Conservation (phyloP, 2,888 invertebrate species). For the Colostygia pectinataria region DNA sequence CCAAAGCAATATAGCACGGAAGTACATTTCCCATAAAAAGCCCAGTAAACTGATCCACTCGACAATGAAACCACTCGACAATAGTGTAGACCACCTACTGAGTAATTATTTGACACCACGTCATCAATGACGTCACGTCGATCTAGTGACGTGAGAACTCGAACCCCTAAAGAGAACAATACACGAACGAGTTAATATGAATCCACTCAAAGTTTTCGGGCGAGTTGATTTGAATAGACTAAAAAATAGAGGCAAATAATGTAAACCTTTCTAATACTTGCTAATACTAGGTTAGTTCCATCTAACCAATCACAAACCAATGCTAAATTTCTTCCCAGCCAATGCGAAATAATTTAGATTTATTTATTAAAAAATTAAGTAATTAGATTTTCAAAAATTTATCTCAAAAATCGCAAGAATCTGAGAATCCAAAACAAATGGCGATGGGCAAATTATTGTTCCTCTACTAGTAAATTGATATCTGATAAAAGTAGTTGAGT, state of each 20-base stretch:
- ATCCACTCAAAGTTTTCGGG: constrained; percentile 18
- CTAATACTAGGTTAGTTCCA: no score
- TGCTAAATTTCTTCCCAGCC: no score
- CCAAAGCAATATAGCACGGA: constrained; percentile 4
- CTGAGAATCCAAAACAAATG: no score
- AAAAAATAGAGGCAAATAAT: background rate
- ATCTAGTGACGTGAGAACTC: constrained; percentile 49
- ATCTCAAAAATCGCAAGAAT: no score
- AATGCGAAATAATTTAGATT: no score
- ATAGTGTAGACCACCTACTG: constrained; percentile 67
- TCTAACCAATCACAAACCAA: no score
- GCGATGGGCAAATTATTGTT: no score
- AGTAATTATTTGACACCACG: constrained; percentile 51
- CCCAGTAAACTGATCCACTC: constrained; percentile 32
- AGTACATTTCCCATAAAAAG: constrained; percentile 14
- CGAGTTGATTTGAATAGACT: constrained; percentile 9
- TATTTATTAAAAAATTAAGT: no score
- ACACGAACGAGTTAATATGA: constrained; percentile 17
- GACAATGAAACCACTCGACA: constrained; percentile 18
- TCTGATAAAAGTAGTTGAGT: no score
- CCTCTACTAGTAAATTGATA: no score
- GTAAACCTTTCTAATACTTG: no score
- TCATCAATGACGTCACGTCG: constrained; percentile 42
- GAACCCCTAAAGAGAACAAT: constrained; percentile 24
- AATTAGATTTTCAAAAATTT: no score